A percentile compares a stretch with the other conserved stretches of the same genome.
Evolutionary conservation across 2,113 vertebrate species (phyloP).

Genomic region (Cyprinodon tularosa): DNA sequence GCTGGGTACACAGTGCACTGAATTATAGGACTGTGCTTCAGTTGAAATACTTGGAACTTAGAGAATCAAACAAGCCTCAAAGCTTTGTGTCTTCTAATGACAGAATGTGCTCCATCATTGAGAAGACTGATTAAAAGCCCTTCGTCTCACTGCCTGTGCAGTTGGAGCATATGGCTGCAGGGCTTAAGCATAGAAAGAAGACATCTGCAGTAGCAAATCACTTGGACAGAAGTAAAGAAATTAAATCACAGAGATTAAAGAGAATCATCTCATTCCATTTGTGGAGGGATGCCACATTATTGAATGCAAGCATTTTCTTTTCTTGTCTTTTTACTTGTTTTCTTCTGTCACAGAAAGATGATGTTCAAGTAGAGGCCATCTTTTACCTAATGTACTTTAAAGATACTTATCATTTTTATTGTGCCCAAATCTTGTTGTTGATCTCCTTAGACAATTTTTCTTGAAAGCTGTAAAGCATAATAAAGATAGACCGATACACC

Average conservation of each 20-base stretch:
- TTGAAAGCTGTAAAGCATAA: neutral
- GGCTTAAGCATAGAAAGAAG: constrained; percentile 50
- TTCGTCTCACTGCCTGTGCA: constrained; percentile 41
- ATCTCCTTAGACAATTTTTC: neutral
- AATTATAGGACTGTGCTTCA: constrained; percentile 8
- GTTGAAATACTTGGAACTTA: constrained; percentile 18
- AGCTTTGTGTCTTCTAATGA: constrained; percentile 50
- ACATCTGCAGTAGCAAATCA: constrained; percentile 54
- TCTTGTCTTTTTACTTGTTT: neutral
- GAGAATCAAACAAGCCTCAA: constrained; percentile 3
- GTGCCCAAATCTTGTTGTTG: neutral
- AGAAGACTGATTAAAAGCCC: constrained; percentile 67
- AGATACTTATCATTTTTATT: neutral
- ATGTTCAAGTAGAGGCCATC: neutral
- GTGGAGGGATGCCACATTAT: constrained; percentile 24
- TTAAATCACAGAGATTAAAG: constrained; percentile 59
- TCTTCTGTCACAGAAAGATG: neutral
- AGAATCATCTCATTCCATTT: constrained; percentile 16
- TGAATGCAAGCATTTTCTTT: neutral
- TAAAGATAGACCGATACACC: neutral
- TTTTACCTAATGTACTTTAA: constrained; percentile 4
- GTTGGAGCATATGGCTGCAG: constrained; percentile 58
- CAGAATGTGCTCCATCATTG: constrained; percentile 57
- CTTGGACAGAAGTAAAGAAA: constrained; percentile 39
- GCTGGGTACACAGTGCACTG: neutral